Evolutionary conservation across 2,797 vertebrate genomes (phyloP), one percentile per base, ranked within the genome.

Genomic region (Cephalopachus bancanus): DNA sequence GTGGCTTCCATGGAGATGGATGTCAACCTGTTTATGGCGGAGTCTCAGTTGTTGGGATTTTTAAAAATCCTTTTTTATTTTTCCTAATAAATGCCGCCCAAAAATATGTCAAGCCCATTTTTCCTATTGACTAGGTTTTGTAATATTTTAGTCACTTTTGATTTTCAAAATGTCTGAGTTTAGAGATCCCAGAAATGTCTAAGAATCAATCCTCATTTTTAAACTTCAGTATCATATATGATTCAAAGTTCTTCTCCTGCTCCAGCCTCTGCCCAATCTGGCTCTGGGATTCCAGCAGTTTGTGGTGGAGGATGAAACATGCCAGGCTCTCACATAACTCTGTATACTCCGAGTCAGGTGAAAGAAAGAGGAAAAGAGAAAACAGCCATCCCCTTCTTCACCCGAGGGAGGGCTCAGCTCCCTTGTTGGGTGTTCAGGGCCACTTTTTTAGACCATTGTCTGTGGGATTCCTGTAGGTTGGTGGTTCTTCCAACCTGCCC

Each of bases 81-180:
- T 22, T 5, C 72, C 30, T 3, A 49, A 33, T 14, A 67, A 28
- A 1, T 19, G 33, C 17, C 11, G 53, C 4, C 16, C 57, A n/a
- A 0, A 65, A 53, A 17, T 28, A 78, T 3, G 37, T 30, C 79
- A 89, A 87, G 53, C 15, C 24, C 19, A 51, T 37, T 67, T 71
- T 79, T 93, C 67, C 44, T 83, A 37, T 88, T 89, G n/a, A 65
- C 14, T n/a, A n/a, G 37, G 10, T 78, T 88, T 80, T 17, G 3
- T 59, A 90, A 74, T 22, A 71, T 51, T 51, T 89, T 49, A 83
- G 59, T 93, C 83, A 75, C 11, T 84, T 85, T 17, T 44, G 24
- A 17, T 85, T 95, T 95, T 74, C n/a, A 69, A 79, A 85, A 55
- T 75, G 33, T 91, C 72, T 80, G 76, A 57, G 24, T 33, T 91